Evolutionary conservation across 2,888 invertebrate genomes (phyloP).

Genomic region (Amphipoea oculea): DNA sequence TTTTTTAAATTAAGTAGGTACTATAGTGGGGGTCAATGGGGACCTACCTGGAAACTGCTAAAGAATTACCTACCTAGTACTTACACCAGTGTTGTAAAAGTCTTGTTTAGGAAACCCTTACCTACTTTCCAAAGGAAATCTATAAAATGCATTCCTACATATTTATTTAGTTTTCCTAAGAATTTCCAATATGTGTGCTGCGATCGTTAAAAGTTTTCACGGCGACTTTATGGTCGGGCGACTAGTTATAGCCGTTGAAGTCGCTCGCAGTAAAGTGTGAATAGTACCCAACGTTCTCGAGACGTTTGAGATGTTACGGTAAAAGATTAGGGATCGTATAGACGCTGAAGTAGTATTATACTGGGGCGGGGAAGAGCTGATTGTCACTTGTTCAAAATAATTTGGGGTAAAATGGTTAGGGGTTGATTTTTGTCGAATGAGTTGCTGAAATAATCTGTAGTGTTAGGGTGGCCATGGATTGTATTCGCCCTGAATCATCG

Average conservation of each 20-base stretch:
- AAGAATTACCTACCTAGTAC: not conserved
- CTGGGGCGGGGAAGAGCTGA: not conserved
- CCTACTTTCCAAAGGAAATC: not conserved
- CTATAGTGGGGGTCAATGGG: no score
- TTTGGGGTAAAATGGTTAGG: not conserved
- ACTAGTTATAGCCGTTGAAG: slow-evolving; percentile 33
- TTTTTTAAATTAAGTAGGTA: not conserved
- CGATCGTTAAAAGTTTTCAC: slow-evolving; percentile 55
- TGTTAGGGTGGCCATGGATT: not conserved
- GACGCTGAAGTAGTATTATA: not conserved
- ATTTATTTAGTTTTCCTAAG: slow-evolving; percentile 8
- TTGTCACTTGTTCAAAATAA: not conserved
- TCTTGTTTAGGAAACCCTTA: not conserved
- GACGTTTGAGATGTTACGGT: slow-evolving; percentile 16
- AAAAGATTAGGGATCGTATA: slow-evolving; percentile 26
- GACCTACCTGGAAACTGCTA: not conserved
- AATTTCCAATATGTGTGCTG: slow-evolving; percentile 30
- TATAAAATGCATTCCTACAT: not conserved
- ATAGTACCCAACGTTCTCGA: slow-evolving; percentile 13
- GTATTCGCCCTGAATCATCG: not conserved
- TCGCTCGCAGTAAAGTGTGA: slow-evolving; percentile 40
- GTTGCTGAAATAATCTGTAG: not conserved
- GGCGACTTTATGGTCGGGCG: slow-evolving; percentile 16
- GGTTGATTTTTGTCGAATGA: not conserved
- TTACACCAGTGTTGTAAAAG: not conserved